Evolutionary conservation across 2,797 vertebrate genomes (phyloP).

Genomic region (Spheniscus humboldti): DNA sequence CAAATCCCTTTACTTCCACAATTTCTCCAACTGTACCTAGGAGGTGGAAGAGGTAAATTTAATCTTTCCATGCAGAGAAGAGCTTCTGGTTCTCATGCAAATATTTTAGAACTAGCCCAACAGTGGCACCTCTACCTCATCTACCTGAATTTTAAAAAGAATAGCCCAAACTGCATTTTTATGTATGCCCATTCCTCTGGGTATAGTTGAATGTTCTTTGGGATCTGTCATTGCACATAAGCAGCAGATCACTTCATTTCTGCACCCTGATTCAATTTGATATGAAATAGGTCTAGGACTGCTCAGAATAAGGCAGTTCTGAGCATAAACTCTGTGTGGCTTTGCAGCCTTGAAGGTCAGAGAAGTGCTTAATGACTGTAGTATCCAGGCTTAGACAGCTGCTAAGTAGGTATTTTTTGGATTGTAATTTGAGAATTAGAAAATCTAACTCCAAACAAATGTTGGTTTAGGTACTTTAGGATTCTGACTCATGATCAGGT

Average conservation of each 20-base stretch:
- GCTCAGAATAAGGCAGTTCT: neutral
- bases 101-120: neutral
- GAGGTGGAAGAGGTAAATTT: neutral
- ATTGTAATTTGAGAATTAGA: neutral
- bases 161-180: neutral
- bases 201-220: neutral
- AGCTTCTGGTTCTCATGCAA: neutral
- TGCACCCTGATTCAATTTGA: neutral
- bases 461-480: neutral
- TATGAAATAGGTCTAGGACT: neutral
- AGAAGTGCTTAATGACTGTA: neutral
- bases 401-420: neutral
- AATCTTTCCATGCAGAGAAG: neutral
- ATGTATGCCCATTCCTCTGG: neutral
- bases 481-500: slow-evolving; percentile 37
- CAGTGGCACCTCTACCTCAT: neutral
- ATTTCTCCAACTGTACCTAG: neutral
- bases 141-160: neutral
- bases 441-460: neutral
- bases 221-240: neutral
- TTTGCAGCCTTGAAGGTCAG: neutral
- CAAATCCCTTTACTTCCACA: neutral
- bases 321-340: neutral
- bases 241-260: neutral
- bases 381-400: neutral